Percentiles rank a stretch among this genome's conserved stretches.
These are phyloP conservation scores for Bilobella aurantiaca DNA, from an alignment of 1,140 invertebrate species.

Conservation along the genomic window DNA sequence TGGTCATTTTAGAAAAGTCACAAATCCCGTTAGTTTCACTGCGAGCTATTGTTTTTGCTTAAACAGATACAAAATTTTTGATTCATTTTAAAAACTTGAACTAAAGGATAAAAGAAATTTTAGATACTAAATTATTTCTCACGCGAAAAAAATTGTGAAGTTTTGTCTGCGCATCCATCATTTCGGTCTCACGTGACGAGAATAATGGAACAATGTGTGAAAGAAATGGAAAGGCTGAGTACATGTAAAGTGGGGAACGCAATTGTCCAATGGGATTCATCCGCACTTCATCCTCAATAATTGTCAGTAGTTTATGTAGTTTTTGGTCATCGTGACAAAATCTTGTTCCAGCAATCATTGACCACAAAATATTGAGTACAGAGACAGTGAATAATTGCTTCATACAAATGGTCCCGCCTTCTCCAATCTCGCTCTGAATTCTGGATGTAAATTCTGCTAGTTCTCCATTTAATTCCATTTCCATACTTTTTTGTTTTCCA, in stretches of 20 bases:
- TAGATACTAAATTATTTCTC: no score
- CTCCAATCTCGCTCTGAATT: conserved; percentile 20
- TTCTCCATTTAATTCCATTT: conserved; percentile 56
- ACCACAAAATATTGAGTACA: conserved; percentile 74
- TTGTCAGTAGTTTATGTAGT: conserved; percentile 18
- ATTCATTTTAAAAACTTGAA: no score
- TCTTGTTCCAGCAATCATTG: conserved; percentile 66
- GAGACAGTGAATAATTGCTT: conserved; percentile 36
- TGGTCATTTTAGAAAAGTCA: no score
- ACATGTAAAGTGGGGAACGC: conserved; percentile 22
- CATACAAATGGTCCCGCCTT: conserved; percentile 16
- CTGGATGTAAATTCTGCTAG: conserved; percentile 43
- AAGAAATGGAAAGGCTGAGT: conserved; percentile 17
- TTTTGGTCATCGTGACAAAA: conserved; percentile 40
- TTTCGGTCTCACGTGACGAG: conserved; percentile 3
- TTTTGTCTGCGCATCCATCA: conserved; percentile 10
- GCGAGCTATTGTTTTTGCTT: no score
- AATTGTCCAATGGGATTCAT: conserved; percentile 17
- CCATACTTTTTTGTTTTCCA: conserved; percentile 58
- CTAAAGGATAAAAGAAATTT: no score
- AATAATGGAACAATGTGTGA: conserved; percentile 13
- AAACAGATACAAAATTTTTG: no score
- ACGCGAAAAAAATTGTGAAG: conserved; percentile 27
- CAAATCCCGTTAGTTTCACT: no score
- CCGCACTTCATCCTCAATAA: conserved; percentile 21